A percentile compares a stretch with the other conserved stretches of the same genome.
phyloP scores from a whole-genome alignment of 2,797 vertebrate species.

The Ctenochaetus hawaiiensis region DNA sequence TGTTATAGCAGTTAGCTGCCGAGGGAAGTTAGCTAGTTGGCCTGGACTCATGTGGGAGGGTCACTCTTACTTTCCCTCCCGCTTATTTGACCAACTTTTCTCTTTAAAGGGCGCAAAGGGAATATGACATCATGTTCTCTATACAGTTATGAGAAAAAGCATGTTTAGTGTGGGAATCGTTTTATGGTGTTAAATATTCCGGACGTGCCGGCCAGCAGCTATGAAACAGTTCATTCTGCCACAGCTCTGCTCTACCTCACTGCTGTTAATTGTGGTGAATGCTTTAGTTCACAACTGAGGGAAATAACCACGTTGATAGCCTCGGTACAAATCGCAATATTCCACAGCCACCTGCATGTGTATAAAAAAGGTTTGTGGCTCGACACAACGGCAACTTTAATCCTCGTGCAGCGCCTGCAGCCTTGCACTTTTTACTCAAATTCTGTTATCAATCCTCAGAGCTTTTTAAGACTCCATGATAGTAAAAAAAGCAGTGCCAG shows the following conservation, averaged over 20 bases:
- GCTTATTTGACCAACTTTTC: conserved; percentile 57
- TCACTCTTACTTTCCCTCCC: conserved; percentile 47
- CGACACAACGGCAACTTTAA: conserved; percentile 13
- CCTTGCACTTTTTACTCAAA: conserved; percentile 34
- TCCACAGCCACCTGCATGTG: conserved; percentile 39
- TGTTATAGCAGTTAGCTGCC: conserved; percentile 16
- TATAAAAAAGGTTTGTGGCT: conserved; percentile 21
- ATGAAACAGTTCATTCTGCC: conserved; percentile 67
- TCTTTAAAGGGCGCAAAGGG: conserved; percentile 66
- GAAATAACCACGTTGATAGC: conserved; percentile 43
- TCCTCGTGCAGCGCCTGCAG: conserved; percentile 41
- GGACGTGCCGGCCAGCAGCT: conserved; percentile 54
- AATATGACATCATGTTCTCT: conserved; percentile 74
- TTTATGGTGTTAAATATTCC: conserved; percentile 65
- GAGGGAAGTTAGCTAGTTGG: conserved; percentile 25
- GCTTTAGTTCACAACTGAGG: conserved; percentile 26
- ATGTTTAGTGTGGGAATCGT: conserved; percentile 63
- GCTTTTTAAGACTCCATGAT: conserved; percentile 15
- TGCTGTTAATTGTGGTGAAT: conserved; percentile 20
- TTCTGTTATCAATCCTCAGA: conserved; percentile 22
- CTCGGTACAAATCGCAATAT: conserved; percentile 24
- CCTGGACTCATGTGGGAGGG: conserved; percentile 17
- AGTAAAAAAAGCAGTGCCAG: not conserved
- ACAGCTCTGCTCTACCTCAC: conserved; percentile 45
- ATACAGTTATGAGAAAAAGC: conserved; percentile 65